Evolutionary conservation across 1,140 invertebrate genomes (phyloP).

Genomic region (Rhynchophorus ferrugineus): DNA sequence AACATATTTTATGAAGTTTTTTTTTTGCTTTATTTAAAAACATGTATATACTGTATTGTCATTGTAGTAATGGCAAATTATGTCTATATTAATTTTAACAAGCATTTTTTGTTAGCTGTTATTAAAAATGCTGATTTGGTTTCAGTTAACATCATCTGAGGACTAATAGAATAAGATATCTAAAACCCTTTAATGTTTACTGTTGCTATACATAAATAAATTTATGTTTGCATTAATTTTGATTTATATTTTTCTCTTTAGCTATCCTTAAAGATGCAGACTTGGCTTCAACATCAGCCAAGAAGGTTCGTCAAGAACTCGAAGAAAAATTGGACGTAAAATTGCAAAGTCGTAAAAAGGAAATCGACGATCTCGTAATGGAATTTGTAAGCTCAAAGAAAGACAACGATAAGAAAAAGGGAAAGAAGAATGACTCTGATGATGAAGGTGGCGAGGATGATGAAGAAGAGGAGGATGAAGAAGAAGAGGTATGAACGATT

Average conservation of each 20-base stretch:
- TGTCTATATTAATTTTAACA: too few relatives aligned
- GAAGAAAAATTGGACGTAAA: slow-evolving; percentile 75
- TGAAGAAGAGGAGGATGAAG: slow-evolving; percentile 50
- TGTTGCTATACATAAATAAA: slow-evolving; percentile 1
- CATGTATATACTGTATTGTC: too few relatives aligned
- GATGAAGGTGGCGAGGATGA: slow-evolving; percentile 56
- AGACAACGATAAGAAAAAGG: slow-evolving; percentile 47
- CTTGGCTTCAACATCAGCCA: slow-evolving; percentile 73
- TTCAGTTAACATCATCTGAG: too few relatives aligned
- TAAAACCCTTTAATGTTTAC: not conserved
- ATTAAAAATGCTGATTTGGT: too few relatives aligned
- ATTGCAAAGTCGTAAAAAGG: slow-evolving; percentile 67
- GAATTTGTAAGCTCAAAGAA: slow-evolving; percentile 58
- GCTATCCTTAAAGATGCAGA: slow-evolving; percentile 84
- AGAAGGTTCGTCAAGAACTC: slow-evolving; percentile 82
- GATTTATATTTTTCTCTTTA: slow-evolving; percentile 45
- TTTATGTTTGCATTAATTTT: too few relatives aligned
- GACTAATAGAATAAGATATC: too few relatives aligned
- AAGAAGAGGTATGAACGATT: too few relatives aligned
- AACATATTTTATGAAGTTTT: too few relatives aligned
- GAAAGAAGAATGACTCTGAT: slow-evolving; percentile 47
- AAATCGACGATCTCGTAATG: slow-evolving; percentile 79
- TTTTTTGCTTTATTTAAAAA: too few relatives aligned
- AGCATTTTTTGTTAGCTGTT: too few relatives aligned
- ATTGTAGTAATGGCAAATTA: too few relatives aligned